phyloP scores from a whole-genome alignment of 2,113 vertebrate species.

The Nothoprocta perdicaria region DNA sequence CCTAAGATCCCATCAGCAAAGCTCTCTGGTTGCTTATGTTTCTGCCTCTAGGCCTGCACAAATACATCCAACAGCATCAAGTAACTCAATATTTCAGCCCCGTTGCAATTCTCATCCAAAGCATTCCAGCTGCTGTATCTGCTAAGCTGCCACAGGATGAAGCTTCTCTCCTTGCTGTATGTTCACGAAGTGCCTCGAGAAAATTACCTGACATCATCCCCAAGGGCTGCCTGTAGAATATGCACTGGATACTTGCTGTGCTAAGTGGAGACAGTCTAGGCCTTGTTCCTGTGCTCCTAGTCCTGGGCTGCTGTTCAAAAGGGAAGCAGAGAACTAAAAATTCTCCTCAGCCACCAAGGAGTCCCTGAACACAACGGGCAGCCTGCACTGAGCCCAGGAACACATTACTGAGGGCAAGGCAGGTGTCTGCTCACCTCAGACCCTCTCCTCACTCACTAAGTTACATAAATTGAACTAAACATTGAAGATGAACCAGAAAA shows the following conservation, averaged over 20 bases:
- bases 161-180: not conserved
- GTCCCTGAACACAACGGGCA: not conserved
- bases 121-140: not conserved
- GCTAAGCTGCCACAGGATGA: not conserved
- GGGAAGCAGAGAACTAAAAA: not conserved
- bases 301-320: not conserved
- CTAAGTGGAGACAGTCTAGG: not conserved
- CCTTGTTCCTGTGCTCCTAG: not conserved
- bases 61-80: not conserved
- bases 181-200: not conserved
- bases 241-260: not conserved
- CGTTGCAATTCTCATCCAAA: not conserved
- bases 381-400: not conserved
- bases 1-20: conserved; percentile 12
- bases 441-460: not conserved
- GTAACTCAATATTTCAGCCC: conserved; percentile 10
- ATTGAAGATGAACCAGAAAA: not conserved
- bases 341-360: not conserved
- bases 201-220: not conserved
- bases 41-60: conserved; percentile 13
- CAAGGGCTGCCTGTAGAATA: not conserved
- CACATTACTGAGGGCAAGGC: not conserved
- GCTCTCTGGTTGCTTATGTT: conserved; percentile 12
- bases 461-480: not conserved
- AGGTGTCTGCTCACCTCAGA: not conserved